These are phyloP conservation scores for Tetranychus urticae DNA, from an alignment of 1,140 invertebrate species.

Conservation along the genomic window DNA sequence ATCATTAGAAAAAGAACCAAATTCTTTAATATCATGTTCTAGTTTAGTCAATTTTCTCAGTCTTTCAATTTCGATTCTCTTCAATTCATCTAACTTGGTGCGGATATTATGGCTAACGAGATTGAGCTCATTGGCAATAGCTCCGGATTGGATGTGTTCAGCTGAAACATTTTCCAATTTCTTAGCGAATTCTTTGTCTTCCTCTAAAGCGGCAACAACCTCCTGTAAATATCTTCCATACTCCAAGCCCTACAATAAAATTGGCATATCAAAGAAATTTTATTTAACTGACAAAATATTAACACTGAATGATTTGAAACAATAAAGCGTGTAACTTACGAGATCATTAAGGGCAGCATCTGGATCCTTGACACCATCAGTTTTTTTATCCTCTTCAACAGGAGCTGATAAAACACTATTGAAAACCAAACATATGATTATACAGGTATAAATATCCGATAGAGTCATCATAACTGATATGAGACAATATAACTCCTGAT, in stretches of 20 bases:
- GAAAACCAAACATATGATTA: too few species aligned
- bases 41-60: constrained; percentile 39
- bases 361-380: too few species aligned
- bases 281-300: too few species aligned
- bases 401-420: too few species aligned
- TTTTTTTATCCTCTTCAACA: too few species aligned
- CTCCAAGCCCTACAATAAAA: constrained; percentile 26
- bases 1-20: constrained; percentile 12
- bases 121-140: constrained; percentile 70
- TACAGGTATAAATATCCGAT: too few species aligned
- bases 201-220: constrained; percentile 57
- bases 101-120: constrained; percentile 66
- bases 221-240: constrained; percentile 66
- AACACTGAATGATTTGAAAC: too few species aligned
- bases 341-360: too few species aligned
- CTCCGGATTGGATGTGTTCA: constrained; percentile 53
- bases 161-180: constrained; percentile 54
- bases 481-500: too few species aligned
- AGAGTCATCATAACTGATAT: too few species aligned
- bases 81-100: constrained; percentile 72
- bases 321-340: too few species aligned
- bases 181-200: constrained; percentile 50
- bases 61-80: constrained; percentile 57
- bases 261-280: too few species aligned
- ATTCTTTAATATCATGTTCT: constrained; percentile 28